Conservation (phyloP, 2,113 vertebrate genomes). For the Illadopsis cleaveri region DNA sequence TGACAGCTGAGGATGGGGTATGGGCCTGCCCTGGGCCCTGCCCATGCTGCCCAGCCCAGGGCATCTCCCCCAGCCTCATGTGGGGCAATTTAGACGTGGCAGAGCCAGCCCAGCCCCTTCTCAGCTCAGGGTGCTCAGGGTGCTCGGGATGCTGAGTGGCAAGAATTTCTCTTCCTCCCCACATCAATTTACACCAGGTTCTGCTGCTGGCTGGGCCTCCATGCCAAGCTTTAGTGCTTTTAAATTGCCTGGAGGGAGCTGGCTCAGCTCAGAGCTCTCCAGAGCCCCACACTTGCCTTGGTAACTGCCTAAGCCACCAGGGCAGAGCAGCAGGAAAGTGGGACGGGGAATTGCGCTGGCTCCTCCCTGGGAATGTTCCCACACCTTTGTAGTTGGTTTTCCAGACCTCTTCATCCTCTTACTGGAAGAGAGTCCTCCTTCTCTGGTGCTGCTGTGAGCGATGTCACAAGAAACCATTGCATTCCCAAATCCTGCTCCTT, state of each 20-base stretch:
- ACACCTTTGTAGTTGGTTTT: background rate
- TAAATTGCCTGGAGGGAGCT: slow-evolving; percentile 13
- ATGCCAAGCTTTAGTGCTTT: background rate
- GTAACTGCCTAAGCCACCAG: background rate
- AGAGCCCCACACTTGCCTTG: background rate
- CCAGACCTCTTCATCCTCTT: background rate
- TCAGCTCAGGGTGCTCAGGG: background rate
- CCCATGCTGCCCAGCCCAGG: accelerated
- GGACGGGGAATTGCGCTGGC: background rate
- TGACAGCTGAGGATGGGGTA: background rate
- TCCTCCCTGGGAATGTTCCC: background rate
- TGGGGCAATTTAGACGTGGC: background rate
- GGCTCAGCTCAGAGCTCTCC: background rate
- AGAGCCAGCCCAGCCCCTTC: background rate
- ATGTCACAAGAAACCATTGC: background rate
- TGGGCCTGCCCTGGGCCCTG: background rate
- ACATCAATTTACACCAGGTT: background rate
- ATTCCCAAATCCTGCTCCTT: background rate
- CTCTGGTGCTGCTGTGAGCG: accelerated
- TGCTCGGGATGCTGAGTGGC: background rate
- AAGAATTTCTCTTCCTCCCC: background rate
- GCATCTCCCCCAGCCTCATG: background rate
- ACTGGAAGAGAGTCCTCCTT: background rate
- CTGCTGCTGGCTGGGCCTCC: background rate
- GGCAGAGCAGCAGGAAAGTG: background rate